These are phyloP conservation scores for Sinosuthora webbiana DNA, from an alignment of 2,113 vertebrate genomes.

Conservation along the genomic window DNA sequence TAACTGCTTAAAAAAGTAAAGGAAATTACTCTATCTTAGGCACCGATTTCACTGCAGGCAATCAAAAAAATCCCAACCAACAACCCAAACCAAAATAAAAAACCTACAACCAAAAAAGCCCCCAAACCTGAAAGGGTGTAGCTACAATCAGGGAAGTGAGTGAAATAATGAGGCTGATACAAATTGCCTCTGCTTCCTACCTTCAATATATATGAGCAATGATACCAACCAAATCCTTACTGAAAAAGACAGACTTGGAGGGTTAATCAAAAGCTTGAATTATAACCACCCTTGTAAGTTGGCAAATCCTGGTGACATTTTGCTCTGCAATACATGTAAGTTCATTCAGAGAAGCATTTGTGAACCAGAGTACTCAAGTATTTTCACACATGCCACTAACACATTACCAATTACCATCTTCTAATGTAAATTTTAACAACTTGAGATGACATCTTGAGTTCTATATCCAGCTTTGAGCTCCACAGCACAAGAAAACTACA, in stretches of 20 bases:
- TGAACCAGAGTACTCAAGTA: background rate
- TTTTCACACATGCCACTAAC: background rate
- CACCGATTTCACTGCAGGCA: background rate
- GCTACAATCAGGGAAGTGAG: background rate
- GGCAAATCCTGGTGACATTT: background rate
- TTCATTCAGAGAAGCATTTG: background rate
- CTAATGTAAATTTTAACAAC: background rate
- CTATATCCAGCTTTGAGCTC: background rate
- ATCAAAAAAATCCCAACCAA: background rate
- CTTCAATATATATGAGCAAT: background rate
- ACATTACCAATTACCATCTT: background rate
- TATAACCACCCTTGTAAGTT: background rate
- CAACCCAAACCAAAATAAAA: background rate
- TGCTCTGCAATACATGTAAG: background rate
- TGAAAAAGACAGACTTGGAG: background rate
- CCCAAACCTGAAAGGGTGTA: background rate
- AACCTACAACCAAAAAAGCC: background rate
- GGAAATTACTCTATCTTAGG: background rate
- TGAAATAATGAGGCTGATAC: background rate
- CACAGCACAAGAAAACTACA: background rate
- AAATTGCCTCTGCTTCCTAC: background rate
- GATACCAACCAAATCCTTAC: background rate
- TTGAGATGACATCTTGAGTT: background rate
- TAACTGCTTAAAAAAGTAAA: background rate
- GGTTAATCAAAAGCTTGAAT: background rate